Base-by-base conservation (phyloP, 2,797 vertebrate genomes). In the Rhyacichthys aspro region DNA sequence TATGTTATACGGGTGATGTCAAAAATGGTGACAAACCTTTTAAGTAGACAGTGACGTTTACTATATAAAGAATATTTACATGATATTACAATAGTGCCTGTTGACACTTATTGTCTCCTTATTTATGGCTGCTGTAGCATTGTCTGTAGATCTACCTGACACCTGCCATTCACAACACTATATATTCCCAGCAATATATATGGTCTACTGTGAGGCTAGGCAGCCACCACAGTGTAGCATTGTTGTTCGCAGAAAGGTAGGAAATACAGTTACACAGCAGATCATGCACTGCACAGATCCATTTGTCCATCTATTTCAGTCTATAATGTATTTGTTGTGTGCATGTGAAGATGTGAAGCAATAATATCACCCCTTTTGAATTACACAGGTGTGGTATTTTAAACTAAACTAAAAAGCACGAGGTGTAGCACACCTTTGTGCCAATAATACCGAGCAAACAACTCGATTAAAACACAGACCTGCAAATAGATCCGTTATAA, bases 321-420 rank as follows among this genome's bases (percentile, higher is more conserved):
- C 74, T 78, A 49, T 73, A 55, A 67, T 79, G 65, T 81, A 57
- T 68, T 88, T 62, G 53, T 70, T 60, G 76, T 80, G 81, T 87
- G 86, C 87, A 88, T 84, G 86, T 85, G 67, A 83, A 77, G 74
- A 76, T 79, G 78, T 63, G 67, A 69, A 90, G 90, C 87, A 91
- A 91, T 91, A 92, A 90, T 71, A 44, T 76, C 72, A 78, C 67
- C 44, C 64, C 68, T 61, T 70, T 73, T 55, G 41, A 59, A 69
- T 71, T 67, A 55, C 65, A 67, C 64, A 18, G 55, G 49, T 58
- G 61, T 60, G 48, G 54, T 59, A 15, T 67, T 72, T 82, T 63
- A 63, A n/a, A n/a, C n/a, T n/a, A n/a, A n/a, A 57, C 75, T 48
- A 45, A 56, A 73, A 72, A 74, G 42, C 59, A 69, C 69, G 66